phyloP scores from a whole-genome alignment of 2,797 vertebrate genomes.

The Glyptemys insculpta region DNA sequence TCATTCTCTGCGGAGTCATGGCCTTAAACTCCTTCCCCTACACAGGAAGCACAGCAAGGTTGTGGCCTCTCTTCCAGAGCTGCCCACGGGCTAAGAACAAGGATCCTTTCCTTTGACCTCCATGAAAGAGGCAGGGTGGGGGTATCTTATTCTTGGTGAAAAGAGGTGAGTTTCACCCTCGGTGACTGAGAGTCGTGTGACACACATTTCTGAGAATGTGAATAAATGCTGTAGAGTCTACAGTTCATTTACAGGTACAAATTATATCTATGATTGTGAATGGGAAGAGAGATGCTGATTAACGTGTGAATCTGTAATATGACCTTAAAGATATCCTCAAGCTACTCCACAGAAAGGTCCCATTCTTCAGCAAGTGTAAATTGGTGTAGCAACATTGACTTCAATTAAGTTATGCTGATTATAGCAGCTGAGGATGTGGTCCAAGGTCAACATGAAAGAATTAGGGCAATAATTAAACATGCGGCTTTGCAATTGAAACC shows the following conservation, averaged over 20 bases:
- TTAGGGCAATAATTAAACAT: constrained; percentile 38
- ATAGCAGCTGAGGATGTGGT: background rate
- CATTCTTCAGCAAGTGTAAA: background rate
- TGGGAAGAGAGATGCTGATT: background rate
- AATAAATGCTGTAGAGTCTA: background rate
- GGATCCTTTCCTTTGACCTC: constrained; percentile 22
- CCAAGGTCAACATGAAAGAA: constrained; percentile 35
- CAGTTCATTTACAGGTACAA: background rate
- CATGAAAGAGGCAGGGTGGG: background rate
- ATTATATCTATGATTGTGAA: background rate
- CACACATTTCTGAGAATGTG: background rate
- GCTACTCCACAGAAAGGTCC: background rate
- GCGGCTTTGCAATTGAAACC: constrained; percentile 62
- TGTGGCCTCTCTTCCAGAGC: background rate
- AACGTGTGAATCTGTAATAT: background rate
- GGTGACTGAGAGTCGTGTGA: background rate
- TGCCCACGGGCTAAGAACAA: background rate
- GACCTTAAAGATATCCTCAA: background rate
- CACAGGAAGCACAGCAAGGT: background rate
- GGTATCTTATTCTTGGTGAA: background rate
- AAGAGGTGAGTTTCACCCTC: background rate
- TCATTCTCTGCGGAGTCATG: background rate
- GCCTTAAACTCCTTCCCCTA: background rate
- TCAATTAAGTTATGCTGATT: background rate
- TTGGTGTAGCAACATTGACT: background rate